Evolutionary conservation across 2,888 invertebrate genomes (phyloP).

Genomic region (Cephalotes varians): DNA sequence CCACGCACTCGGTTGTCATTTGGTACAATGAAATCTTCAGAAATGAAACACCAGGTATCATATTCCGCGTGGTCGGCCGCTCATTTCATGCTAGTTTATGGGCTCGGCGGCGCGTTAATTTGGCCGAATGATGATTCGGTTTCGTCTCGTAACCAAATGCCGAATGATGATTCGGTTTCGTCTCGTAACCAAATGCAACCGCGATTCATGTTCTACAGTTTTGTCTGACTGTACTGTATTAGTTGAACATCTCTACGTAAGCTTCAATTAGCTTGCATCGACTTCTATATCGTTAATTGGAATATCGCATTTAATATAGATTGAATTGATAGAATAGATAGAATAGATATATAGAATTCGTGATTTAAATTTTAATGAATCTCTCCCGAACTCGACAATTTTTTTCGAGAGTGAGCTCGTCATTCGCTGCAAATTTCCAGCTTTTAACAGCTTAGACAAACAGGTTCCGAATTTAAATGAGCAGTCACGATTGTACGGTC

Average conservation of each 20-base stretch:
- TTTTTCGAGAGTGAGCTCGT: not conserved
- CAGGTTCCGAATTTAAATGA: not conserved
- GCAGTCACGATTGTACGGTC: not conserved
- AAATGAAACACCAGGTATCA: conserved; percentile 69
- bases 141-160: too few relatives aligned
- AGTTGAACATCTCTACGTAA: not conserved
- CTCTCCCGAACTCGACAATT: not conserved
- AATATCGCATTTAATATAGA: not conserved
- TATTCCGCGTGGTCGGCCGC: conserved; percentile 63
- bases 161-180: conserved; percentile 59
- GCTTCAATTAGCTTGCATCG: conserved; percentile 23
- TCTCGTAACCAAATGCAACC: conserved; percentile 41
- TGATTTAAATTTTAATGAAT: not conserved
- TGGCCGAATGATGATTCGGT: conserved; percentile 62
- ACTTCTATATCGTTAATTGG: not conserved
- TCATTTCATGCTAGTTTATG: conserved; percentile 72
- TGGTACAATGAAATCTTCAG: conserved; percentile 61
- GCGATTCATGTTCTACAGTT: conserved; percentile 42
- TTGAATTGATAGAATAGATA: not conserved
- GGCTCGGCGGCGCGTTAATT: conserved; percentile 73
- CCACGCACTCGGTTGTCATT: conserved; percentile 18
- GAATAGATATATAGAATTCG: too few relatives aligned
- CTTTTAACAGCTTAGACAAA: not conserved
- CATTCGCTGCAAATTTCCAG: not conserved
- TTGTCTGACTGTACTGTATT: conserved; percentile 46